Base-by-base conservation (phyloP, 2,797 vertebrate genomes). In the Cuniculus paca region DNA sequence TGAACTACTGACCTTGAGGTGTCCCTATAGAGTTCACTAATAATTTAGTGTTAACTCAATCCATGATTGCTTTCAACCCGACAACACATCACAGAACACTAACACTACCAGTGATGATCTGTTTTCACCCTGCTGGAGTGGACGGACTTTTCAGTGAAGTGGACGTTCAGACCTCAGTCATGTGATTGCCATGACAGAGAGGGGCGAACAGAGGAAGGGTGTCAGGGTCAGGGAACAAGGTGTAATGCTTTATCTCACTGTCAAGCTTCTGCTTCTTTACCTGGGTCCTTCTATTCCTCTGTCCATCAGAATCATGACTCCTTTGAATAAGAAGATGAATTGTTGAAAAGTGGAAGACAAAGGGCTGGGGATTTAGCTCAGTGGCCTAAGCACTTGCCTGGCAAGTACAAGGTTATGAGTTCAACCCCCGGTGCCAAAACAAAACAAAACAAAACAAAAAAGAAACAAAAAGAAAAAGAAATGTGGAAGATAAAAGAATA, bases 31-130 rank as follows among this genome's bases (percentile, higher is more conserved):
- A 74, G 36, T 7, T 81, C 24, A 26, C 5, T 1, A 42, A 72
- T 31, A 14, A 56, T 20, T 12, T 1, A 61, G 50, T 22, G 39
- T 75, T 82, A 2, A 45, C 19, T 17, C 13, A 9, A 34, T 22
- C 54, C 0, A 0, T 1, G 70, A 83, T 31, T 17, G 17, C 24
- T 72, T 42, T n/a, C 52, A 50, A 10, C 17, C 42, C 60, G 20
- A 17, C 22, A 26, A 17, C 22, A 52, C 22, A 24, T 26, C 24
- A 9, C 2, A 50, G 79, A 19, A 78, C 16, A 19, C 6, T 4
- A 16, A 75, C 1, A 17, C 48, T 10, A 16, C 8, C 2, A 6
- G 1, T 9, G 1, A 31, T 0, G 8, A 42, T 2, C 45, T 1
- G 5, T 11, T 31, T 26, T 19, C 3, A 31, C 8, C 75, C 22